Base-by-base conservation (phyloP, 1,140 invertebrate genomes). In the Protaetia brevitarsis region DNA sequence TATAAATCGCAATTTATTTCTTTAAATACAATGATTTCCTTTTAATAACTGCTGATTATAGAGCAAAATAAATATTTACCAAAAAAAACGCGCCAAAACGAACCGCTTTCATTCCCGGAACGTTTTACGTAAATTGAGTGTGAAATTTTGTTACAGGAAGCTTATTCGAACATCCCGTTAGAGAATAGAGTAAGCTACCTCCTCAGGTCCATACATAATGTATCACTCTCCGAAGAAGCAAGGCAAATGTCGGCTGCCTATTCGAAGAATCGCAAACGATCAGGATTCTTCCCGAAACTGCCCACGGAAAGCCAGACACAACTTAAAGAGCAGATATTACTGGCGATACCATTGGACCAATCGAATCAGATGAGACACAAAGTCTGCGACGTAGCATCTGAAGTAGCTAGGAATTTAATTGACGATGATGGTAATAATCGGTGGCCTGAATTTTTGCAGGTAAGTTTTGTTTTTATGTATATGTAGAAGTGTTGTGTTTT, bases 371-470 rank as follows among this genome's bases (percentile, higher is more conserved):
- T 98, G 45, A 83, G 95, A 68, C 90, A 93, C 66, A 98, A 98
- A 84, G 84, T 96, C 21, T 97, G 95, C 79, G 97, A 99, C 80
- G 89, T 96, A 62, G 89, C 91, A 37, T 91, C 96, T 28, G 97
- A 99, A 83, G 84, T 98, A 27, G 95, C 95, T 0, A 85, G 96
- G 74, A 97, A 96, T 82, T 85, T 97, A 65, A 91, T 99, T 69
- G 96, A 99, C 79, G 96, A 98, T 71, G 93, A 97, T 78, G 95
- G 95, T 26, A 95, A 94, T 74, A 98, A 98, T 80, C 88, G 89
- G 66, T 99, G 97, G 97, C 94, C 94, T 23, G 96, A 98, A 77
- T 94, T 99, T 76, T 83, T 99, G 26, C 90, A 96, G 77, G 77
- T 78, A 70, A 70, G 51, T 62, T n/a, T n/a, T n/a, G n/a, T n/a